Percentiles rank a stretch among this genome's conserved stretches.
These are phyloP conservation scores for Dysidea cf. avara DNA, from an alignment of 37 sponge, comb jelly and placozoan species.

Conservation along the genomic window DNA sequence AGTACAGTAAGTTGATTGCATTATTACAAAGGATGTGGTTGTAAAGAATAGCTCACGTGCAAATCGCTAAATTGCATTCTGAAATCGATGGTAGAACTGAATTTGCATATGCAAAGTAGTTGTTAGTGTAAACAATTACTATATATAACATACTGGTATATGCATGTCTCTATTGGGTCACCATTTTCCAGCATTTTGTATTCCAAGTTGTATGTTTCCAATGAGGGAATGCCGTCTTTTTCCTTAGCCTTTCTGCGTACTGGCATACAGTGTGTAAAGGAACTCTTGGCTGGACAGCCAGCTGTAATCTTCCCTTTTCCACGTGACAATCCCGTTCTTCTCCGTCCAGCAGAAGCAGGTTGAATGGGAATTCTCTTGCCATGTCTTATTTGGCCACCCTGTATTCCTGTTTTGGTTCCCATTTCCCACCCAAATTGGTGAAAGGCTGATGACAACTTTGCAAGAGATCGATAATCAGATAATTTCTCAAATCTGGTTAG, in stretches of 20 bases:
- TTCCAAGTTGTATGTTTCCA: neutral
- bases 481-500: neutral
- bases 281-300: neutral
- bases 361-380: slow-evolving; percentile 1
- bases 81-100: too few species aligned
- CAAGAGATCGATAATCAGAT: neutral
- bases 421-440: slow-evolving; percentile 17
- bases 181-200: slow-evolving; percentile 2
- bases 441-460: neutral
- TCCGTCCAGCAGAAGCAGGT: slow-evolving; percentile 1
- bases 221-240: neutral
- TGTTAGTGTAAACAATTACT: too few species aligned
- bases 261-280: neutral
- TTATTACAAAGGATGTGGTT: too few species aligned
- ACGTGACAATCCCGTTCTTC: neutral
- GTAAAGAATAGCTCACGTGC: too few species aligned
- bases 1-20: too few species aligned
- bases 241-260: neutral
- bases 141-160: too few species aligned
- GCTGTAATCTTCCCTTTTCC: neutral
- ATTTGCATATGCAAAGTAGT: too few species aligned
- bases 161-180: too few species aligned
- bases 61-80: too few species aligned
- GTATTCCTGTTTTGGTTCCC: neutral
- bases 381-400: neutral